Evolutionary conservation across 2,113 vertebrate genomes (phyloP), one percentile per base, ranked within the genome.

Genomic region (Hypomesus transpacificus): DNA sequence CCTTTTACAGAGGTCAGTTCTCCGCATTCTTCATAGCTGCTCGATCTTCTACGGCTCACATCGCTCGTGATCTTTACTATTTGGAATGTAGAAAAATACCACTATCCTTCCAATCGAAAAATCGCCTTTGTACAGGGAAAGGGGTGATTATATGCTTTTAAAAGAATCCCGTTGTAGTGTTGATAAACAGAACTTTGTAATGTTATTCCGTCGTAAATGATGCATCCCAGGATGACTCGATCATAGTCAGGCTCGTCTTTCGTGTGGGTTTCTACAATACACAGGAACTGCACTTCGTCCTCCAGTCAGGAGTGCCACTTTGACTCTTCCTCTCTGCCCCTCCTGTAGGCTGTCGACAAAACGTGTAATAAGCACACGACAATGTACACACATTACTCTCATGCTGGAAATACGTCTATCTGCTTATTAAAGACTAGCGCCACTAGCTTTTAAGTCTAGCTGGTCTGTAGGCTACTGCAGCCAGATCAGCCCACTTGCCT

Each of bases 1-100:
- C 80, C 82, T 79, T 20, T 16, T 18, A 67, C 82, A 56, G 56
- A 75, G 81, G 82, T 90, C 86, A 88, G 84, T 88, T 83, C 75
- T 67, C 70, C 64, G 79, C 73, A 39, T 75, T 80, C 84, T 75
- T 81, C 89, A 88, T 88, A 58, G 5, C 64, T 70, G 58, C 70
- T 68, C 14, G 77, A 76, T 69, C 61, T 70, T 66, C 65, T 8
- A 3, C 17, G 16, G 6, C 22, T 22, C 26, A 28, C 31, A 64
- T 39, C 31, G 58, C 68, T 9, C 64, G 39, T 39, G 50, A 28
- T 39, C 63, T 5, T 34, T 75, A 21, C 8, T 0, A 64, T 22
- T 18, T 24, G 20, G 31, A 59, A 17, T 61, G 22, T 17, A 26
- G 5, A 17, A 26, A 18, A 61, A 61, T 8, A 16, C 26, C 59